Conservation (phyloP, 1,140 invertebrate genomes). For the silkworm (Bombyx mori) region DNA sequence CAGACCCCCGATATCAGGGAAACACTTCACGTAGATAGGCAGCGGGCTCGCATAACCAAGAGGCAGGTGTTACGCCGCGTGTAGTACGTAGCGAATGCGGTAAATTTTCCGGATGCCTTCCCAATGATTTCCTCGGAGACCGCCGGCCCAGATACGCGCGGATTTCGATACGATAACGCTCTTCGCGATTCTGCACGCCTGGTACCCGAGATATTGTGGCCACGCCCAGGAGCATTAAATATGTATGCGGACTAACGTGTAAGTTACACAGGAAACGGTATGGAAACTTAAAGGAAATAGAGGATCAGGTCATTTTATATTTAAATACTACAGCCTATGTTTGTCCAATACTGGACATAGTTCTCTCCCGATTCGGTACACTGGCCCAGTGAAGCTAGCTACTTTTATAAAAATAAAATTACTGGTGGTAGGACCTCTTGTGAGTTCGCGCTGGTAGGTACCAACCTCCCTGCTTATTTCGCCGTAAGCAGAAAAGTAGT, state of each 20-base stretch:
- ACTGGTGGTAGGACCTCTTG: too few species aligned
- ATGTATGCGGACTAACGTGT: conserved; percentile 23
- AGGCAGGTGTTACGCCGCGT: conserved; percentile 57
- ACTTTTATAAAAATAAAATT: too few species aligned
- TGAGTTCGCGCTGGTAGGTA: too few species aligned
- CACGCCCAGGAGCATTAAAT: conserved; percentile 35
- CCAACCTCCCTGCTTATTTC: too few species aligned
- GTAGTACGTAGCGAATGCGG: conserved; percentile 45
- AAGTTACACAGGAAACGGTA: background rate
- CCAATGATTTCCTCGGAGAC: conserved; percentile 81
- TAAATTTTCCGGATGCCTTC: conserved; percentile 78
- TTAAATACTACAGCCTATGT: too few species aligned
- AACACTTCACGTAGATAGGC: conserved; percentile 45
- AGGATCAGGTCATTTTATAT: too few species aligned
- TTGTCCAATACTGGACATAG: too few species aligned
- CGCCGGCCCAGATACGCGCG: conserved; percentile 54
- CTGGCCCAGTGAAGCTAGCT: too few species aligned
- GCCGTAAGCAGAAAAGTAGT: too few species aligned
- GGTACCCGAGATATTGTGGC: conserved; percentile 43
- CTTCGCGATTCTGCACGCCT: conserved; percentile 49
- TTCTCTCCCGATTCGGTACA: too few species aligned
- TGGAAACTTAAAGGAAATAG: background rate
- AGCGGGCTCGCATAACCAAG: conserved; percentile 45
- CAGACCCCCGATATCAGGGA: conserved; percentile 26
- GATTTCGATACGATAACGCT: conserved; percentile 63